Evolutionary conservation across 2,113 vertebrate species (phyloP), one percentile per base, ranked within the genome.

Genomic region (Glaucomys volans): DNA sequence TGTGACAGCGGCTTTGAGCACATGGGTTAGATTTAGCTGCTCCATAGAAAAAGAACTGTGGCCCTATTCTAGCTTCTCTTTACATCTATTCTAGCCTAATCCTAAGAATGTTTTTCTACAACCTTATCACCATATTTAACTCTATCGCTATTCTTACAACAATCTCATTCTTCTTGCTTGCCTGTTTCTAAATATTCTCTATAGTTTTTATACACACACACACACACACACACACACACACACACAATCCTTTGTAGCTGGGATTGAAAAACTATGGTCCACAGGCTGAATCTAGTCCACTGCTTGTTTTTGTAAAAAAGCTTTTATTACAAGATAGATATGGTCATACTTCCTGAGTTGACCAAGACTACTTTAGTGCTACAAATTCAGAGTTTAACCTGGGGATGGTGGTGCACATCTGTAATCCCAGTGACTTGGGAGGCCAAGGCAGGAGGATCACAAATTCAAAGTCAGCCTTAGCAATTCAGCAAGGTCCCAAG

Each of bases 241-340:
- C 17, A 57, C 44, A 47, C 44, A 87, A 2, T 10, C 26, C 26
- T 76, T 20, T 40, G 11, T 2, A 57, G 18, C 35, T 92, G 12
- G 4, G 26, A 9, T 37, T 94, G 44, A 62, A 30, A 76, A 76
- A 71, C 40, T 14, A 24, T 17, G 59, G 52, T 0, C 8, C 17
- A 52, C 4, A 52, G 32, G 47, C 37, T 80, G 85, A 93, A 89
- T 62, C 24, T n/a, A 30, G 47, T 2, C 22, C 28, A 42, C 0
- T 24, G 12, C 37, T 22, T 66, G 22, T 44, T 71, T 95, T 82
- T 85, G 20, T 57, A 86, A 84, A 75, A 59, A 30, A 75, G 87
- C 20, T 80, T 75, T 97, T 92, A 92, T 66, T 83, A 69, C 79
- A 92, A 74, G 44, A 64, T 57, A 91, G 74, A 30, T 44, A 32